Evolutionary conservation across 1,140 invertebrate genomes (phyloP).

Genomic region (Bicyclus anynana): DNA sequence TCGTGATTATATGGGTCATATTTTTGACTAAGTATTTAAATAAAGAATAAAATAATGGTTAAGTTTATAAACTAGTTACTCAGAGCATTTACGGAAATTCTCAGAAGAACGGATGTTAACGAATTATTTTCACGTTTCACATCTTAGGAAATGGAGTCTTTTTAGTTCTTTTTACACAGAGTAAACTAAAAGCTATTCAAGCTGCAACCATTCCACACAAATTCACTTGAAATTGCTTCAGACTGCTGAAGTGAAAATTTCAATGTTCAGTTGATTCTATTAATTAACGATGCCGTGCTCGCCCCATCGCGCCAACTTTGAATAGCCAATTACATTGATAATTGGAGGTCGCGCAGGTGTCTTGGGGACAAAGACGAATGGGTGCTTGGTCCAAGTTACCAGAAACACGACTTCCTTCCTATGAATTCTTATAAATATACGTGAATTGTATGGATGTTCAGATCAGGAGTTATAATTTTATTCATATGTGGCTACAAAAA

Average conservation of each 20-base stretch:
- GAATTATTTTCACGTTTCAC: not conserved
- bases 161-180: slow-evolving; percentile 7
- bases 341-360: slow-evolving; percentile 68
- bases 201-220: slow-evolving; percentile 32
- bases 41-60: too few species aligned
- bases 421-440: too few species aligned
- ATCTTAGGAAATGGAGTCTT: too few species aligned
- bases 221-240: slow-evolving; percentile 48
- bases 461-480: too few species aligned
- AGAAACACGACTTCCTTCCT: too few species aligned
- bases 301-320: slow-evolving; percentile 60
- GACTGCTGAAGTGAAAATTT: slow-evolving; percentile 58
- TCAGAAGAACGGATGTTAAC: too few species aligned
- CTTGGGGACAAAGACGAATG: slow-evolving; percentile 50
- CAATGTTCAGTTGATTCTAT: slow-evolving; percentile 68
- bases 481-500: too few species aligned
- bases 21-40: too few species aligned
- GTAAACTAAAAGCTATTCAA: slow-evolving; percentile 16
- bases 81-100: too few species aligned
- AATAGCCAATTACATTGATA: slow-evolving; percentile 74
- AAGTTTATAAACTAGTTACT: too few species aligned
- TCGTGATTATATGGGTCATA: too few species aligned
- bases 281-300: slow-evolving; percentile 65
- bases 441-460: too few species aligned
- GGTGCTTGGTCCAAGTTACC: slow-evolving; percentile 16